Evolutionary conservation across 2,113 vertebrate genomes (phyloP).

Genomic region (Anguilla rostrata): DNA sequence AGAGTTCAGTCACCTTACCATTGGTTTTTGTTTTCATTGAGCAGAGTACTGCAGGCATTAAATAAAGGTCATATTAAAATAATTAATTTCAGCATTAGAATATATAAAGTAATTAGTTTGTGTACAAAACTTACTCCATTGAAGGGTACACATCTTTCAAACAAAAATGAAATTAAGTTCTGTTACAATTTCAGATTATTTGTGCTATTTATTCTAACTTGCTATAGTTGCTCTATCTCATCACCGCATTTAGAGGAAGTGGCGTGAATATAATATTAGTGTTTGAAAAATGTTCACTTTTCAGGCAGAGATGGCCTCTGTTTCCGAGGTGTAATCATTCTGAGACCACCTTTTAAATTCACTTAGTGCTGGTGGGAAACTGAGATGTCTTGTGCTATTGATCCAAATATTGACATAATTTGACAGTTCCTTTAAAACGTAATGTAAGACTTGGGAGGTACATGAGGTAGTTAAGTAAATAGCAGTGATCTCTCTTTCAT

Average conservation of each 20-base stretch:
- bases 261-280: neutral
- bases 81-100: too few relatives aligned
- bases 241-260: neutral
- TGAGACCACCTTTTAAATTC: slow-evolving; percentile 55
- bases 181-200: neutral
- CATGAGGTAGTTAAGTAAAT: slow-evolving; percentile 43
- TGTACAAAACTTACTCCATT: neutral
- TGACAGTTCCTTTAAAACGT: slow-evolving; percentile 65
- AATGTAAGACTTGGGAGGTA: slow-evolving; percentile 53
- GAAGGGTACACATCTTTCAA: neutral
- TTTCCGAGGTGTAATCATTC: slow-evolving; percentile 34
- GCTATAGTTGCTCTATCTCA: neutral
- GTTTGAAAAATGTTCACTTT: neutral
- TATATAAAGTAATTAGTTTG: too few relatives aligned
- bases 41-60: too few relatives aligned
- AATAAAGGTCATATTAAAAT: too few relatives aligned
- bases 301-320: slow-evolving; percentile 33
- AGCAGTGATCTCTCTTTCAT: slow-evolving; percentile 50
- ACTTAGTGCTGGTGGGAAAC: slow-evolving; percentile 58
- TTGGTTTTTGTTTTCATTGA: too few relatives aligned
- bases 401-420: slow-evolving; percentile 70
- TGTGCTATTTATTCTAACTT: neutral
- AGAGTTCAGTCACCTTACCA: too few relatives aligned
- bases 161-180: too few relatives aligned
- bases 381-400: slow-evolving; percentile 64